These are phyloP conservation scores for Aviceda subcristata DNA, from an alignment of 2,113 vertebrate genomes.

Conservation along the genomic window DNA sequence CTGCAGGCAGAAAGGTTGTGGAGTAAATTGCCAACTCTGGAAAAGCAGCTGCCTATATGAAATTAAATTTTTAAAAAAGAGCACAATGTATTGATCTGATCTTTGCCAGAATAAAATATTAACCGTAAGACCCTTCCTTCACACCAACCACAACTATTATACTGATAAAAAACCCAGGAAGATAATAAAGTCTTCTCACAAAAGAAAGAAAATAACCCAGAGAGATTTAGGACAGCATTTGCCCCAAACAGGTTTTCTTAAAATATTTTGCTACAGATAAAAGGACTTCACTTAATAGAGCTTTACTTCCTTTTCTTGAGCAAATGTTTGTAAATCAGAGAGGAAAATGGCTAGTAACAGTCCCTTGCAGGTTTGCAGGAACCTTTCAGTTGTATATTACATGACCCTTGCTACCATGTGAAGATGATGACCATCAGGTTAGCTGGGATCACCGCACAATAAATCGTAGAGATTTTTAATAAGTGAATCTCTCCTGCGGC, in stretches of 20 bases:
- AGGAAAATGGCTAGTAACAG: background rate
- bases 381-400: background rate
- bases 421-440: background rate
- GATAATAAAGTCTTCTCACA: background rate
- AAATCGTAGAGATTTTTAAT: background rate
- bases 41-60: background rate
- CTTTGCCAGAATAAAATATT: slow-evolving; percentile 45
- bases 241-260: background rate
- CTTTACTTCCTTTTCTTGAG: background rate
- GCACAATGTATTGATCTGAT: background rate
- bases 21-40: background rate
- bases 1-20: background rate
- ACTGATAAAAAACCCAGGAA: background rate
- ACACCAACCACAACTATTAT: background rate
- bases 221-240: background rate
- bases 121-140: background rate
- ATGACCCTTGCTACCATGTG: background rate
- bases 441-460: background rate
- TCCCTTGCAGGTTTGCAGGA: background rate
- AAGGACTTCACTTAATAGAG: background rate
- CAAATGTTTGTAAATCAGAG: background rate
- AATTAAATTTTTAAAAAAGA: background rate
- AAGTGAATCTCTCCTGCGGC: background rate
- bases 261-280: background rate
- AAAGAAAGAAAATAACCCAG: background rate